Base-by-base conservation (phyloP, 2,888 invertebrate species). In the Oxytorus armatus region DNA sequence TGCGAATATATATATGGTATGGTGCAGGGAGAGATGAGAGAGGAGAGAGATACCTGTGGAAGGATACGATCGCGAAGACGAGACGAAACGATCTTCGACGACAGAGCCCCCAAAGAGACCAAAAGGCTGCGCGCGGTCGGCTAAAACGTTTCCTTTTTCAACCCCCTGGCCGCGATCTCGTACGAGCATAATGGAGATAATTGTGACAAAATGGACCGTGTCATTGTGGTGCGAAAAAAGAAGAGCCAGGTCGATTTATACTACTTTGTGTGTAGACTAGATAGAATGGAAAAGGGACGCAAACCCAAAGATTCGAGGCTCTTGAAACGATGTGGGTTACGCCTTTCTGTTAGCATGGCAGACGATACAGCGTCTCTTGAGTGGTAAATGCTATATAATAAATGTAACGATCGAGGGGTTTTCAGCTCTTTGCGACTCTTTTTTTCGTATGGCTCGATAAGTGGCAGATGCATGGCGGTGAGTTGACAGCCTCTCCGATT, bases 381-480 rank as follows among this genome's bases (percentile, higher is more conserved):
- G 86, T 55, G 42, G 53, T 72, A 29, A 51, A 66, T 51, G 18
- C n/a, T 73, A 69, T 39, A 25, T 69, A 73, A 63, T 86, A 87
- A 87, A 81, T 83, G 87, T 87, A 86, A 87, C 88, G 85, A 87
- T 86, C 85, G 88, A 88, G 88, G 88, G 86, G 47, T 61, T 85
- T n/a, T n/a, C n/a, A n/a, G 87, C 81, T 84, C 63, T 69, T 68
- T 36, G 49, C 10, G 79, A 66, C 51, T 44, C 65, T 66, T 55
- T 49, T 44, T 44, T 51, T 53, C 44, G 33, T 29, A 14, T 21
- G 78, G 84, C 78, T 23, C 66, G 65, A 84, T 91, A 91, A 91
- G 91, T 91, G 91, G 90, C 91, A 91, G 91, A 91, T 91, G 91
- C 88, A 90, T 91, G 86, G 88, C 89, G 82, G 82, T 84, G 87